phyloP scores from a whole-genome alignment of 2,797 vertebrate species.

The Chelon auratus region DNA sequence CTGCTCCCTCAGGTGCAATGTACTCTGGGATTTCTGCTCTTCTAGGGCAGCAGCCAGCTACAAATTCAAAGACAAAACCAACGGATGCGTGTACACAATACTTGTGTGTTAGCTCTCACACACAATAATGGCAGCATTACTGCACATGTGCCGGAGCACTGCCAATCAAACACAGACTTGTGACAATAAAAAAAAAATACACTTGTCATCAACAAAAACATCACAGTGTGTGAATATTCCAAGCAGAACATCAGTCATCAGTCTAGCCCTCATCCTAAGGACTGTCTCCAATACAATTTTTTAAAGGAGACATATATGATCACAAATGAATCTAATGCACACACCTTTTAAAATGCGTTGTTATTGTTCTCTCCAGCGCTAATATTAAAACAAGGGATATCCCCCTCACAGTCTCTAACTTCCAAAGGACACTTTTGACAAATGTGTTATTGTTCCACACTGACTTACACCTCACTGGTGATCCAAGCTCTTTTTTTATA shows the following conservation, averaged over 20 bases:
- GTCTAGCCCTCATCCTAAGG: constrained; percentile 36
- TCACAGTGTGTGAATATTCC: constrained; percentile 23
- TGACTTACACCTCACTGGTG: constrained; percentile 19
- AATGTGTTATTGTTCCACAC: constrained; percentile 36
- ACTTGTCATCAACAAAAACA: constrained; percentile 12
- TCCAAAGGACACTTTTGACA: constrained; percentile 31
- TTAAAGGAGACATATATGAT: constrained; percentile 2
- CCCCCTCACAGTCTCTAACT: constrained; percentile 16
- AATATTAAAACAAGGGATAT: constrained; percentile 17
- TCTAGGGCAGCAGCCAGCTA: constrained; percentile 81
- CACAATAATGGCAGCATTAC: not conserved
- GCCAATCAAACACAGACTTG: constrained; percentile 6
- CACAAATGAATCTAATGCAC: constrained; percentile 11
- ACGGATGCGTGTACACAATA: constrained; percentile 2
- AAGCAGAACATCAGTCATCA: constrained; percentile 15
- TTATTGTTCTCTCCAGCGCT: not conserved
- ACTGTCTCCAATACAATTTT: constrained; percentile 40
- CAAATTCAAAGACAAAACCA: constrained; percentile 22
- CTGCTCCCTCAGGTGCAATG: constrained; percentile 72
- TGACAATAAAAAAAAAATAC: not conserved
- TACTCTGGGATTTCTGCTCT: constrained; percentile 77
- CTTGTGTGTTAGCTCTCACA: not conserved
- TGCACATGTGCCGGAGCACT: not conserved
- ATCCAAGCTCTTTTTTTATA: constrained; percentile 14
- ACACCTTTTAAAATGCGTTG: not conserved